Conservation (phyloP, 2,113 vertebrate species). For the Parus major region DNA sequence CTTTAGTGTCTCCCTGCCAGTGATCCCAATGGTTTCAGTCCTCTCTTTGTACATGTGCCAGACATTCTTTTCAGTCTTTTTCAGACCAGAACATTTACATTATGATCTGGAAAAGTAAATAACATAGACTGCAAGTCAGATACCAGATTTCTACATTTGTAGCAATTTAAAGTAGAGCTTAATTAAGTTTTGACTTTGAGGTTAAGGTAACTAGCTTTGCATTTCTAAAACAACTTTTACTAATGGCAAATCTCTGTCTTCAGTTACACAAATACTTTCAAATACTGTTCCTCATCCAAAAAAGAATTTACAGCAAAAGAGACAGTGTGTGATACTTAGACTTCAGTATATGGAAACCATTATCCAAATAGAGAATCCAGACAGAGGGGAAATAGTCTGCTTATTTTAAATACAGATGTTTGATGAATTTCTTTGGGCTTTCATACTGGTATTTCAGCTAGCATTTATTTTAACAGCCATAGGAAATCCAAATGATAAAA, state of each 20-base stretch:
- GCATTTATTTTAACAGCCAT: neutral
- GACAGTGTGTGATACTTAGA: neutral
- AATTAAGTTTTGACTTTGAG: neutral
- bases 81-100: neutral
- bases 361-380: neutral
- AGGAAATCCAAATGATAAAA: neutral
- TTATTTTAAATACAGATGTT: neutral
- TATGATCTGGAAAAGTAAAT: neutral
- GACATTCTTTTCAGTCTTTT: neutral
- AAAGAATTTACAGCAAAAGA: neutral
- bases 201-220: neutral
- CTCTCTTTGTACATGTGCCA: neutral
- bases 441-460: neutral
- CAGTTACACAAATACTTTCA: neutral
- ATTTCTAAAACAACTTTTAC: neutral
- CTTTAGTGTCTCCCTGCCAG: neutral
- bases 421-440: neutral
- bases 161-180: neutral
- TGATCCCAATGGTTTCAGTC: neutral
- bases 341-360: neutral
- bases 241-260: neutral
- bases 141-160: neutral
- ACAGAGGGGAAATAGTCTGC: neutral
- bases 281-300: neutral
- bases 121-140: neutral